Evolutionary conservation across 92 coral and sea anemone genomes (phyloP), one percentile per base, ranked within the genome.

Genomic region (Umimayanthus kanabou): DNA sequence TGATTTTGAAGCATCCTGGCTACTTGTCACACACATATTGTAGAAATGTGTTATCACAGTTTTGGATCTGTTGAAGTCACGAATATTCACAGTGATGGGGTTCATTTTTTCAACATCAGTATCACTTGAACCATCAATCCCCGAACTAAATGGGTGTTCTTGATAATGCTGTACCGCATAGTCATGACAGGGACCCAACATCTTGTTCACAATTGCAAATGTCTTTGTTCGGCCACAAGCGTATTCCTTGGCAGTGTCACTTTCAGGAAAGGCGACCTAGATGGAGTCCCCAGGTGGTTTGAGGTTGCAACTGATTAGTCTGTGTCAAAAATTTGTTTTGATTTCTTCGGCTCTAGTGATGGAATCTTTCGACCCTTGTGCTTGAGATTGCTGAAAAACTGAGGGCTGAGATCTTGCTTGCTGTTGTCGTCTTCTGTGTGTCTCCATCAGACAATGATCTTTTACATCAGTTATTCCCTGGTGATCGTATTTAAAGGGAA

Each of bases 81-180:
- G 84, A 42, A 85, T 81, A 29, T n/a, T n/a, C n/a, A n/a, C n/a
- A n/a, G n/a, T n/a, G n/a, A n/a, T n/a, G n/a, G n/a, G n/a, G n/a
- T n/a, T 90, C 82, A 90, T 90, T 85, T 90, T 86, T 53, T 90
- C 85, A 39, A 84, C 87, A 77, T 86, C 90, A 28, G 83, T 86
- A 78, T 90, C 90, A 86, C 87, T 79, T 79, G 92, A 86, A 49
- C 92, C 90, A 90, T n/a, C n/a, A n/a, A n/a, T n/a, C n/a, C n/a
- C n/a, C n/a, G n/a, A n/a, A n/a, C n/a, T n/a, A n/a, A n/a, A n/a
- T n/a, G n/a, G n/a, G n/a, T n/a, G n/a, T n/a, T n/a, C n/a, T n/a
- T n/a, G n/a, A n/a, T n/a, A n/a, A n/a, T n/a, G n/a, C n/a, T n/a
- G n/a, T n/a, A n/a, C n/a, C n/a, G n/a, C n/a, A n/a, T n/a, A n/a